Evolutionary conservation across 2,797 vertebrate species (phyloP), one percentile per base, ranked within the genome.

Genomic region (Manis javanica): DNA sequence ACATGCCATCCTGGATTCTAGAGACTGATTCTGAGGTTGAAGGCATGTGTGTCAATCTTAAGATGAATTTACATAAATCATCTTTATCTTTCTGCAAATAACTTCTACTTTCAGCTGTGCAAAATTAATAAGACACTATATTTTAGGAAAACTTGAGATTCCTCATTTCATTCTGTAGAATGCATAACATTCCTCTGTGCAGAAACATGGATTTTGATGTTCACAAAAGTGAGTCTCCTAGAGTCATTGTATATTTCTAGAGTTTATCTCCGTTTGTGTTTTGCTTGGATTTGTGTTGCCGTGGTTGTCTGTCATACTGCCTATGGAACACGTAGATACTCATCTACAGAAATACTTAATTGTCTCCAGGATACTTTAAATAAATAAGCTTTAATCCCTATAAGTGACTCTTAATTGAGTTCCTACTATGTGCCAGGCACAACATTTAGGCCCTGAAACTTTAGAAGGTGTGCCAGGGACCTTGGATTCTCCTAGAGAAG

Each of bases 111-210:
- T 14, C 57, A 82, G n/a, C 63, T 82, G 2, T 93, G 31, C 93
- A 78, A 93, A 84, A 49, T 92, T 82, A 59, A 75, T 94, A 26
- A 64, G 89, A 66, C 15, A 82, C 42, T 74, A 3, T 87, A 63
- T 42, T 90, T 39, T 39, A 39, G 37, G 37, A 39, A 39, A 79
- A 74, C 13, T 68, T 63, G 49, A 68, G 66, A 53, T 81, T 91
- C 34, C 51, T 85, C 3, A 81, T 92, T 86, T 94, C 91, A 93
- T 92, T 91, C 26, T 93, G 21, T 86, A 68, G 23, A 57, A 53
- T 84, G 4, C 5, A 24, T 75, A 63, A 55, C 42, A 75, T 66
- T 83, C 87, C 31, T 92, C n/a, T 78, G 9, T 92, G 29, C 24
- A 31, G 34, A 91, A 55, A 87, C 49, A 21, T 92, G 57, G 26